phyloP scores from a whole-genome alignment of 2,113 vertebrate genomes.

The Campylomormyrus tamandua region DNA sequence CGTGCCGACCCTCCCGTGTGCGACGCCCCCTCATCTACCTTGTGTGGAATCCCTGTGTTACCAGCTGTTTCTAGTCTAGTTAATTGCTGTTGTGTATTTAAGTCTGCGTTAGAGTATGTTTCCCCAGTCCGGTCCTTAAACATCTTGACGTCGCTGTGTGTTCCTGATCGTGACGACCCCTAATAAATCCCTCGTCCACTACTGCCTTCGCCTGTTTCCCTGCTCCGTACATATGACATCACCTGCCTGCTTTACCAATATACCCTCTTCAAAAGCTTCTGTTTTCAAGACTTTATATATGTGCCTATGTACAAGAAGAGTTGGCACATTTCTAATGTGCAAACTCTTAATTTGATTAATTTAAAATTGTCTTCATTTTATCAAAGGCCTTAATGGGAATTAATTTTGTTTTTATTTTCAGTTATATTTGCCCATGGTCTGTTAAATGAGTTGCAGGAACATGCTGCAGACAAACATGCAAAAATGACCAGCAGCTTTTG shows the following conservation, averaged over 20 bases:
- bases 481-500: conserved; percentile 24
- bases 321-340: background rate
- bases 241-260: background rate
- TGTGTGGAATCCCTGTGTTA: too few relatives aligned
- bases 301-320: background rate
- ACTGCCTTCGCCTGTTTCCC: too few relatives aligned
- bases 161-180: too few relatives aligned
- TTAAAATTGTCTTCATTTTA: background rate
- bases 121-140: too few relatives aligned
- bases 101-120: too few relatives aligned
- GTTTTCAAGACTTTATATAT: background rate
- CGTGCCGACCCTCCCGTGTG: too few relatives aligned
- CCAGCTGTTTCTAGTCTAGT: too few relatives aligned
- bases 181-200: too few relatives aligned
- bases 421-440: conserved; percentile 39
- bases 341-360: background rate
- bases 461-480: conserved; percentile 42
- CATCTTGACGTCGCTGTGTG: too few relatives aligned
- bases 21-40: too few relatives aligned
- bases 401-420: background rate
- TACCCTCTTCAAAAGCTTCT: background rate
- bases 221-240: background rate
- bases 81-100: too few relatives aligned
- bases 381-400: background rate
- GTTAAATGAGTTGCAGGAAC: conserved; percentile 49